phyloP scores from a whole-genome alignment of 1,140 invertebrate species.

The Vollenhovia emeryi region DNA sequence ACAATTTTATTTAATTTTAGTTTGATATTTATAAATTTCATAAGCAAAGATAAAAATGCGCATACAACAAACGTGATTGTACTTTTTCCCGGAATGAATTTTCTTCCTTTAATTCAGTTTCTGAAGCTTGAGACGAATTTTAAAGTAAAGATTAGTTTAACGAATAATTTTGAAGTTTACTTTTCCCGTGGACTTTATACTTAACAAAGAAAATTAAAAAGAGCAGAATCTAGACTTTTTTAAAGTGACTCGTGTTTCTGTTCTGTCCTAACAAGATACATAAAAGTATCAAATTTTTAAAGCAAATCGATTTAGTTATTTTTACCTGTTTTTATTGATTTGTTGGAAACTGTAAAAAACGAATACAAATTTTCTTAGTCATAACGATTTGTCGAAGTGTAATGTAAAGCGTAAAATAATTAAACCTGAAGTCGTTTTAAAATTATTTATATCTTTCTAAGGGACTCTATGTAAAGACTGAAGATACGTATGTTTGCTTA shows the following conservation, averaged over 20 bases:
- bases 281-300: not conserved
- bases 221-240: not conserved
- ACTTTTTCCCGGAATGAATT: not conserved
- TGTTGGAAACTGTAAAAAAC: too few species aligned
- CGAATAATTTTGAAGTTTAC: not conserved
- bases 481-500: too few species aligned
- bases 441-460: too few species aligned
- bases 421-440: too few species aligned
- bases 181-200: not conserved
- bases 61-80: not conserved
- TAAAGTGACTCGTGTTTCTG: not conserved
- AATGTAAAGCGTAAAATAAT: too few species aligned
- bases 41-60: not conserved
- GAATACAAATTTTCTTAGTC: too few species aligned
- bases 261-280: not conserved
- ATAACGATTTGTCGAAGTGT: too few species aligned
- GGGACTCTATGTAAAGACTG: too few species aligned
- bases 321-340: not conserved
- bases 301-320: not conserved
- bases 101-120: not conserved
- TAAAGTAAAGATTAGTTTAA: not conserved
- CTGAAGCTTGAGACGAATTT: not conserved
- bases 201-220: slow-evolving; percentile 3
- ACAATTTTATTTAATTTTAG: slow-evolving; percentile 4
- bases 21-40: not conserved